Evolutionary conservation across 2,113 vertebrate species (phyloP).

Genomic region (Eleginops maclovinus): DNA sequence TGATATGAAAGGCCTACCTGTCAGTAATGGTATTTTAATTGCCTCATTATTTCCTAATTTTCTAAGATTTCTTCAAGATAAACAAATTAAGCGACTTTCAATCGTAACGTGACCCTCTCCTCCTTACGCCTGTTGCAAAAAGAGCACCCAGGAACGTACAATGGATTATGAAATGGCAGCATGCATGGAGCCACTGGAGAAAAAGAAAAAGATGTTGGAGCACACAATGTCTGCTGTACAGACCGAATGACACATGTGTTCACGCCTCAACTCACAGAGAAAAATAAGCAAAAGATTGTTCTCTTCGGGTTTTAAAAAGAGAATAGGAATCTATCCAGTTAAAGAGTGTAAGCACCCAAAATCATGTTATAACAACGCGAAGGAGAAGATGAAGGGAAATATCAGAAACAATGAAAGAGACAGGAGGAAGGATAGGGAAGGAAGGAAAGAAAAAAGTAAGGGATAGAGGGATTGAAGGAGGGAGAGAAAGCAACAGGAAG

Average conservation of each 20-base stretch:
- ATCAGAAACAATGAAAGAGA: neutral
- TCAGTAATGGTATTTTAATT: neutral
- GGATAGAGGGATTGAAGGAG: slow-evolving; percentile 31
- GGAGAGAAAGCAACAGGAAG: slow-evolving; percentile 76
- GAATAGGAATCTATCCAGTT: neutral
- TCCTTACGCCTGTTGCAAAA: slow-evolving; percentile 24
- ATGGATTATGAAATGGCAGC: slow-evolving; percentile 69
- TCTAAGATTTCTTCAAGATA: neutral
- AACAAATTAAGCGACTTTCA: neutral
- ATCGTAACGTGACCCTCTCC: slow-evolving; percentile 7
- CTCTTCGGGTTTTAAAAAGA: neutral
- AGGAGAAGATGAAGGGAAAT: slow-evolving; percentile 10
- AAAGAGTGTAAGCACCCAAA: neutral
- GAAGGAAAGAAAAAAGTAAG: slow-evolving; percentile 37
- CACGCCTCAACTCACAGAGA: neutral
- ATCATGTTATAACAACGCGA: neutral
- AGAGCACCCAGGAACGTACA: slow-evolving; percentile 30
- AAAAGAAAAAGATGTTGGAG: slow-evolving; percentile 48
- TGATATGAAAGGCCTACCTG: neutral
- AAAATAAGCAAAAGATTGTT: neutral
- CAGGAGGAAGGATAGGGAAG: slow-evolving; percentile 1
- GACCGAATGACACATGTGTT: slow-evolving; percentile 8
- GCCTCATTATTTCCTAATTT: neutral
- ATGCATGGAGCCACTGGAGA: slow-evolving; percentile 39
- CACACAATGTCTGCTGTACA: slow-evolving; percentile 20